Evolutionary conservation across 1,140 invertebrate species (phyloP), one percentile per base, ranked within the genome.

Genomic region (Uloborus diversus): DNA sequence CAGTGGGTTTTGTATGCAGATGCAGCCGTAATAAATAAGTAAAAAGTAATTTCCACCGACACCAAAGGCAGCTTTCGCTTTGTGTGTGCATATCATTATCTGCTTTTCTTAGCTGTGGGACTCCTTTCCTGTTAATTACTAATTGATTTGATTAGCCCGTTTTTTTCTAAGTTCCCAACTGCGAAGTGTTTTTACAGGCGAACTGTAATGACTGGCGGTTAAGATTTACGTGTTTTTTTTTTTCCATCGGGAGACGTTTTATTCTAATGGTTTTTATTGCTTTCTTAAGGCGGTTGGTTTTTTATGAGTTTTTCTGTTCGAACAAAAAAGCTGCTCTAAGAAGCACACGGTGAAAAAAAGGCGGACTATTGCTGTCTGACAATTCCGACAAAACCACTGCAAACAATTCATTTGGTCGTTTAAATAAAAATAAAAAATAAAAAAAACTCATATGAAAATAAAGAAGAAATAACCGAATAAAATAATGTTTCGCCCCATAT

Each of bases 41-140:
- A 78, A 78, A 64, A 78, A 78, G 47, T 78, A 78, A 78, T 78
- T 78, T 78, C 73, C 47, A 65, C 73, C 66, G 66, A 78, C 73
- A 65, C 73, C 47, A 78, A 65, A 51, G 49, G 42, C 49, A 42
- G 73, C 47, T 37, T 64, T 53, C 61, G 73, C 62, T 78, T 53
- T 78, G 47, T 78, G 73, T 78, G 62, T 65, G 73, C 73, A 78
- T 78, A 78, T 78, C 73, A 78, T 78, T 78, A 78, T 78, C 61
- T 37, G n/a, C 51, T 49, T 78, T 42, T 56, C 35, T 56, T 14
- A 57, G 20, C 51, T 28, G n/a, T 51, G 73, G 73, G 51, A 78
- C 49, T 57, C 42, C 66, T 66, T 35, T 65, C 37, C 73, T 78
- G 73, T 78, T 78, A 78, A 78, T 78, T 78, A 78, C 73, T 78